These are phyloP conservation scores for Eledona agricola DNA, from an alignment of 2,888 invertebrate genomes.

Conservation along the genomic window DNA sequence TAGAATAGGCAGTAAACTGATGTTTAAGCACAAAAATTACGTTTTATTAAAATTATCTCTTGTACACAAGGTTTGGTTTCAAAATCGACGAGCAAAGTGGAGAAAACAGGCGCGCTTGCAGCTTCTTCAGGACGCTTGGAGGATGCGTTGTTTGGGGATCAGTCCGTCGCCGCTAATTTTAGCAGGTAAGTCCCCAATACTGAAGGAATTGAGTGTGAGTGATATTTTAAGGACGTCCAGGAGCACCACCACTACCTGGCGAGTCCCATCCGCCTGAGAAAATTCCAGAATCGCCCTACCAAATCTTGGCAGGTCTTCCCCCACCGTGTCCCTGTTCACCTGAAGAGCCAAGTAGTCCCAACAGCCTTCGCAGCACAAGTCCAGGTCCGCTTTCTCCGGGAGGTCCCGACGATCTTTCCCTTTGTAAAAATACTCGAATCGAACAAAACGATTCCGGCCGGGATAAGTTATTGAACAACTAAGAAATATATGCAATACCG, in stretches of 20 bases:
- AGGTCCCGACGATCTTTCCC: slow-evolving; percentile 56
- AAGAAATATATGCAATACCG: neutral
- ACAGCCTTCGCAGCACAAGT: slow-evolving; percentile 50
- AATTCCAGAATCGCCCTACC: slow-evolving; percentile 44
- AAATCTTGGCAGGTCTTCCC: slow-evolving; percentile 50
- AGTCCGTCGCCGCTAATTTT: slow-evolving; percentile 60
- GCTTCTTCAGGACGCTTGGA: slow-evolving; percentile 87
- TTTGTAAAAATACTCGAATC: slow-evolving; percentile 12
- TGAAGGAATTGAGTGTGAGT: neutral
- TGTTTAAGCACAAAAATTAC: too few relatives aligned
- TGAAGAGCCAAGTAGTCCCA: slow-evolving; percentile 51
- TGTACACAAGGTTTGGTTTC: slow-evolving; percentile 82
- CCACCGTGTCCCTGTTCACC: slow-evolving; percentile 58
- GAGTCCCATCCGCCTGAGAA: slow-evolving; percentile 43
- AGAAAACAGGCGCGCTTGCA: slow-evolving; percentile 88
- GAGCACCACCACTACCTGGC: slow-evolving; percentile 42
- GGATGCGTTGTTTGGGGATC: slow-evolving; percentile 84
- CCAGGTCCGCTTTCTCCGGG: slow-evolving; percentile 57
- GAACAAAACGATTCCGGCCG: slow-evolving; percentile 2
- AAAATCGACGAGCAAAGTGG: slow-evolving; percentile 91
- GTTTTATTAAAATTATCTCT: too few relatives aligned
- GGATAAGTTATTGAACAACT: slow-evolving; percentile 7
- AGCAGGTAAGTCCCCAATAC: slow-evolving; percentile 49
- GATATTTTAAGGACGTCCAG: slow-evolving; percentile 46
- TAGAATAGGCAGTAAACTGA: too few relatives aligned